Percentiles rank a stretch among this genome's conserved stretches.
phyloP scores from a whole-genome alignment of 1,140 invertebrate species.

The Carposina sasakii region DNA sequence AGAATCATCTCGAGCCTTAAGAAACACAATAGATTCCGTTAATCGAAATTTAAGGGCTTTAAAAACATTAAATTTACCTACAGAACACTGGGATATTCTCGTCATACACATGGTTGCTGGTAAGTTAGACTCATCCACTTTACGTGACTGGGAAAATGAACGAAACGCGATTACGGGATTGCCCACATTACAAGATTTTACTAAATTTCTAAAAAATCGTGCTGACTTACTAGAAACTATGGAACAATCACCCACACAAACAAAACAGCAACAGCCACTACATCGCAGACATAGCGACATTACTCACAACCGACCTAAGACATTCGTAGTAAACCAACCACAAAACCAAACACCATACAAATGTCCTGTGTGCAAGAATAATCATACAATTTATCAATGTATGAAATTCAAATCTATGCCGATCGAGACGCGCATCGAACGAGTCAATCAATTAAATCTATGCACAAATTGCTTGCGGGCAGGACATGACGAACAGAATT shows the following conservation, averaged over 20 bases:
- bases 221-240: constrained; percentile 8
- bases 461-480: constrained; percentile 1
- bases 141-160: constrained; percentile 6
- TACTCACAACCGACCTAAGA: constrained; percentile 8
- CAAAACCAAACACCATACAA: not conserved
- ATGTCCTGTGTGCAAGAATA: constrained; percentile 2
- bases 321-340: not conserved
- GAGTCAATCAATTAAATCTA: not conserved
- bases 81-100: not conserved
- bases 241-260: not conserved
- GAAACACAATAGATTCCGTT: not conserved
- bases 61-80: constrained; percentile 7
- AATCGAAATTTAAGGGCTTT: not conserved
- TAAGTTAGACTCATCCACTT: constrained; percentile 6
- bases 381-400: constrained; percentile 5
- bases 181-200: constrained; percentile 6
- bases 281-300: constrained; percentile 9
- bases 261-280: not conserved
- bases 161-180: constrained; percentile 1
- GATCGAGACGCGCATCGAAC: not conserved
- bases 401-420: constrained; percentile 3
- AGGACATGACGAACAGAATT: not conserved
- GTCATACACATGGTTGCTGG: constrained; percentile 8
- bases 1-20: not conserved
- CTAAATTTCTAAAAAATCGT: constrained; percentile 6